Evolutionary conservation across 1,140 invertebrate species (phyloP), one percentile per base, ranked within the genome.

Genomic region (Polypedilum pembai): DNA sequence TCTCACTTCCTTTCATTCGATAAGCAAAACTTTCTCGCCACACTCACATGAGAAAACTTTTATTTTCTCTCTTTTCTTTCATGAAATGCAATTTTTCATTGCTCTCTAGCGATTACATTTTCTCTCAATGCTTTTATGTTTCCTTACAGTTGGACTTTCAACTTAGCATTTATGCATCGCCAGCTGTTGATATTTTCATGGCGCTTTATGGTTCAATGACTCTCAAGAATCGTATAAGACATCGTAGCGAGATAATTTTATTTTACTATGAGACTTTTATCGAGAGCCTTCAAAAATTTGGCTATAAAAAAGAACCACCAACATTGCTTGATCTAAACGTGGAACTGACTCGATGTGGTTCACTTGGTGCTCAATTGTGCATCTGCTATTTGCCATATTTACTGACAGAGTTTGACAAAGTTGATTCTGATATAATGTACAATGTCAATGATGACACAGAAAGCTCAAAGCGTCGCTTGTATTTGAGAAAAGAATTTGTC

Each of bases 121-220:
- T 33, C n/a, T n/a, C n/a, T n/a, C n/a, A n/a, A n/a, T n/a, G n/a
- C n/a, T n/a, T n/a, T n/a, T n/a, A n/a, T 33, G 24, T n/a, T n/a
- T 56, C 45, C 12, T 56, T 56, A 15, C n/a, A 56, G 45, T 56
- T 56, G 45, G 45, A 56, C 45, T 56, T 56, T 56, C 45, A 56
- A 56, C 45, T 56, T 12, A 56, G 45, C 45, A n/a, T 56, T n/a
- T 56, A 12, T 15, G 45, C 45, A 1, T 56, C 45, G 15, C 45
- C 45, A 56, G 45, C 45, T 56, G 45, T 56, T 56, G 45, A 56
- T 56, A 56, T 56, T 56, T 56, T 56, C n/a, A 56, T 56, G 45
- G 45, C 45, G n/a, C 12, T 56, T 15, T 56, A 56, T 15, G 45
- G 45, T 56, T 56, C 45, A 56, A 56, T 56, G 45, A 56, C 45